Conservation (phyloP, 1,140 invertebrate genomes). For the Pachypeltis micranthus region DNA sequence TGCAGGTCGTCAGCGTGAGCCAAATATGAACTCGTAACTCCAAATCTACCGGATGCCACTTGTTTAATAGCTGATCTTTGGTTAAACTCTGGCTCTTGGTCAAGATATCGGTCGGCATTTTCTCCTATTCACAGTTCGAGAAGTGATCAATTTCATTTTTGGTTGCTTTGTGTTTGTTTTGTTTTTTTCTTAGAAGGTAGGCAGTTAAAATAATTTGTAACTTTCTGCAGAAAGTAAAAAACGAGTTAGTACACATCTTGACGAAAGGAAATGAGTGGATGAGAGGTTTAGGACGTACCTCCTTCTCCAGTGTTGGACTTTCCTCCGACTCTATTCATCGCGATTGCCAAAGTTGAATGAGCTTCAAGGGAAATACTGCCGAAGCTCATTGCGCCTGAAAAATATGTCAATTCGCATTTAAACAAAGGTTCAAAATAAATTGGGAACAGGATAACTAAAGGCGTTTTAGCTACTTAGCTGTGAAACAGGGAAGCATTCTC, state of each 20-base stretch:
- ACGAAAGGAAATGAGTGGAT: not conserved
- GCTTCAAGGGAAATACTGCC: slow-evolving; percentile 89
- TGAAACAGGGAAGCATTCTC: not conserved
- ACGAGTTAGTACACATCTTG: not conserved
- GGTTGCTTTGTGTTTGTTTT: not conserved
- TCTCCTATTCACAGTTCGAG: slow-evolving; percentile 42
- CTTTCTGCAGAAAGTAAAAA: not conserved
- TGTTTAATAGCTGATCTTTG: slow-evolving; percentile 73
- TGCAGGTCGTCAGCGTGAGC: slow-evolving; percentile 93
- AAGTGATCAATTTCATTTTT: not conserved
- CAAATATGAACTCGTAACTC: slow-evolving; percentile 92
- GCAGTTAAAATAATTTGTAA: too few relatives aligned
- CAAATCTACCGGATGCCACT: slow-evolving; percentile 95
- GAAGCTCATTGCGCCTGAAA: slow-evolving; percentile 76
- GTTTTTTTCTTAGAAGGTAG: too few relatives aligned
- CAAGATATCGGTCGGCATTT: slow-evolving; percentile 70
- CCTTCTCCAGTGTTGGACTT: slow-evolving; percentile 69
- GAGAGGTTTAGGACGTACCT: slow-evolving; percentile 32
- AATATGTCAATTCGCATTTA: slow-evolving; percentile 3
- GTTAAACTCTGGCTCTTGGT: slow-evolving; percentile 67
- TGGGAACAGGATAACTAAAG: too few relatives aligned
- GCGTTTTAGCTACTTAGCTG: too few relatives aligned
- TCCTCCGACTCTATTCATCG: slow-evolving; percentile 81
- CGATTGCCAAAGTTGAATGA: slow-evolving; percentile 85
- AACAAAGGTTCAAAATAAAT: too few relatives aligned